Conservation (phyloP, 2,113 vertebrate species). For the Alligator mississippiensis region DNA sequence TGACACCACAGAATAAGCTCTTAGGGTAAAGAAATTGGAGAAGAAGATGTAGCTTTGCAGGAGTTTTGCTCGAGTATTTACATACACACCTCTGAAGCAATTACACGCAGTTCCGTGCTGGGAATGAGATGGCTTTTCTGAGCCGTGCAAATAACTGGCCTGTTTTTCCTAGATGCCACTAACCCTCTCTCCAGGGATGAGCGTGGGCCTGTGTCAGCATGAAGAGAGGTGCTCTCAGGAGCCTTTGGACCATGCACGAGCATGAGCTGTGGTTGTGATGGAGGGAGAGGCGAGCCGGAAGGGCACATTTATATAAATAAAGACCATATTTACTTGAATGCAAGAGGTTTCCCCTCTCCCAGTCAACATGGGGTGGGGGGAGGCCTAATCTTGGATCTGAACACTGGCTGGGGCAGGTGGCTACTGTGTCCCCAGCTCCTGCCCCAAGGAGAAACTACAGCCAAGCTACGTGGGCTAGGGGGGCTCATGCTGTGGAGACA, state of each 20-base stretch:
- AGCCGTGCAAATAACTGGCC: neutral
- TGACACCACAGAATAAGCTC: conserved; percentile 17
- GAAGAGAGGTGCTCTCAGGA: neutral
- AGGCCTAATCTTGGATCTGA: too few species aligned
- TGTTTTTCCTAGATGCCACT: neutral
- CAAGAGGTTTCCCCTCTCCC: too few species aligned
- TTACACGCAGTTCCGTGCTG: fast-evolving
- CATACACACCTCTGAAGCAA: neutral
- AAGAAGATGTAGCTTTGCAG: neutral
- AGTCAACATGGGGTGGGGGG: too few species aligned
- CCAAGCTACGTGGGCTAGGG: too few species aligned
- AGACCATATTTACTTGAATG: neutral
- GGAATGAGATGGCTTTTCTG: neutral
- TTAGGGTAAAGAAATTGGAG: neutral
- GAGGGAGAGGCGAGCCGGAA: neutral
- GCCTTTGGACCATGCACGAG: neutral
- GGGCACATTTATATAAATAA: neutral
- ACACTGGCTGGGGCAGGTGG: too few species aligned
- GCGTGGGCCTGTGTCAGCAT: neutral
- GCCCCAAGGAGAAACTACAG: too few species aligned
- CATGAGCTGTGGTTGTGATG: neutral
- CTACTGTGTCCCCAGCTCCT: too few species aligned
- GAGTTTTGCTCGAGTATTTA: conserved; percentile 1
- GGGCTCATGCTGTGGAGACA: too few species aligned
- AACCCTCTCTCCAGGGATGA: neutral